Conservation (phyloP, 1,140 invertebrate species). For the Tetragnatha versicolor region DNA sequence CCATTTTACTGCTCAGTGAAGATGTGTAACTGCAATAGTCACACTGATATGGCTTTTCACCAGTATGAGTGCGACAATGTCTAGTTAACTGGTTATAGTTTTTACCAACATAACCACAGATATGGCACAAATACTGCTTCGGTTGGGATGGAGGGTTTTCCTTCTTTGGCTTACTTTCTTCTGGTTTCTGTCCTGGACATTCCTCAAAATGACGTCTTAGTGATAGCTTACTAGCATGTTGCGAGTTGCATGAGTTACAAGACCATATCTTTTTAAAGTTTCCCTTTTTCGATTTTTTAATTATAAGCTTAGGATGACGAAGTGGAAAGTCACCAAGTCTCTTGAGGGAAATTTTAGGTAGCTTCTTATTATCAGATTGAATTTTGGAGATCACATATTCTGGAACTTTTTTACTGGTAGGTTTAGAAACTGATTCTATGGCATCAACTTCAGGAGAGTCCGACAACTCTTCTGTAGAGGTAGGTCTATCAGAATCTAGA, state of each 20-base stretch:
- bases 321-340: too few species aligned
- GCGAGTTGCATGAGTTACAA: conserved; percentile 62
- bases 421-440: too few species aligned
- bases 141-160: too few species aligned
- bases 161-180: conserved; percentile 70
- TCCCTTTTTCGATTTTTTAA: too few species aligned
- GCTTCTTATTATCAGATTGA: too few species aligned
- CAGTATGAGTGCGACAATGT: conserved; percentile 55
- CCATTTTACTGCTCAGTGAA: conserved; percentile 63
- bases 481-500: too few species aligned
- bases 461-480: too few species aligned
- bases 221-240: conserved; percentile 71
- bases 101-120: conserved; percentile 73
- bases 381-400: too few species aligned
- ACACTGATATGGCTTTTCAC: conserved; percentile 57
- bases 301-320: too few species aligned
- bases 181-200: conserved; percentile 66
- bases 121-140: conserved; percentile 69
- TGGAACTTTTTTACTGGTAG: too few species aligned
- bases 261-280: conserved; percentile 66
- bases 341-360: too few species aligned
- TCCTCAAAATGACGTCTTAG: conserved; percentile 69
- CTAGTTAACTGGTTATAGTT: conserved; percentile 67
- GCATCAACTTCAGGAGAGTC: too few species aligned
- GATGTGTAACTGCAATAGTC: conserved; percentile 70